Evolutionary conservation across 1,140 invertebrate species (phyloP).

Genomic region (Drosophila orena): DNA sequence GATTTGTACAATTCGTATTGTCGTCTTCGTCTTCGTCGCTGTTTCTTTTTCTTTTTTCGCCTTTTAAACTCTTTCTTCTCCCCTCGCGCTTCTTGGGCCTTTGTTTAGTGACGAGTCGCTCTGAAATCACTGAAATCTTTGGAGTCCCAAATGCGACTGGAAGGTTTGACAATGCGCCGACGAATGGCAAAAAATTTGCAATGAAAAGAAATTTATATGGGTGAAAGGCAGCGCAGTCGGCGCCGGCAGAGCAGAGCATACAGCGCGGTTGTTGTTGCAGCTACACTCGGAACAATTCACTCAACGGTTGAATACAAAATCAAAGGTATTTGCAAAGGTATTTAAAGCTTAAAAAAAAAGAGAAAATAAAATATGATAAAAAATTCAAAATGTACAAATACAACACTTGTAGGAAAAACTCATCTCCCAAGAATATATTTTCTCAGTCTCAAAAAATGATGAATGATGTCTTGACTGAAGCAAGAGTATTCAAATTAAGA

Average conservation of each 20-base stretch:
- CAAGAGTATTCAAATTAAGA: too few relatives aligned
- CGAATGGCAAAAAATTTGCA: slow-evolving; percentile 82
- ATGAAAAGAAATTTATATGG: slow-evolving; percentile 84
- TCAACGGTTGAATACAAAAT: background rate
- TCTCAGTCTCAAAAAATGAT: too few relatives aligned
- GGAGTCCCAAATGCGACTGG: slow-evolving; percentile 55
- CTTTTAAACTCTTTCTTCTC: background rate
- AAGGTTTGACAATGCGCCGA: slow-evolving; percentile 77
- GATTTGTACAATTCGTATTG: slow-evolving; percentile 60
- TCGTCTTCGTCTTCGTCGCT: slow-evolving; percentile 30
- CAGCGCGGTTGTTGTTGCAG: slow-evolving; percentile 20
- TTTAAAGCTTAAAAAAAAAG: too few relatives aligned
- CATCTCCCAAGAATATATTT: too few relatives aligned
- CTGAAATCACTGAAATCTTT: slow-evolving; percentile 29
- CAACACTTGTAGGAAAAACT: too few relatives aligned
- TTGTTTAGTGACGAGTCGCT: background rate
- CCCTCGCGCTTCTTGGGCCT: slow-evolving; percentile 3
- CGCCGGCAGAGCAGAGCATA: slow-evolving; percentile 44
- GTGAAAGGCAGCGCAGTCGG: slow-evolving; percentile 79
- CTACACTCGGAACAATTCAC: slow-evolving; percentile 10
- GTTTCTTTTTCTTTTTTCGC: slow-evolving; percentile 13
- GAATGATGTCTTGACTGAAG: too few relatives aligned
- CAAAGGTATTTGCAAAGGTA: too few relatives aligned
- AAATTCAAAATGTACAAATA: too few relatives aligned
- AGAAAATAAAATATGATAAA: too few relatives aligned